Evolutionary conservation across 2,113 vertebrate species (phyloP).

Genomic region (Aspiorhynchus laticeps): DNA sequence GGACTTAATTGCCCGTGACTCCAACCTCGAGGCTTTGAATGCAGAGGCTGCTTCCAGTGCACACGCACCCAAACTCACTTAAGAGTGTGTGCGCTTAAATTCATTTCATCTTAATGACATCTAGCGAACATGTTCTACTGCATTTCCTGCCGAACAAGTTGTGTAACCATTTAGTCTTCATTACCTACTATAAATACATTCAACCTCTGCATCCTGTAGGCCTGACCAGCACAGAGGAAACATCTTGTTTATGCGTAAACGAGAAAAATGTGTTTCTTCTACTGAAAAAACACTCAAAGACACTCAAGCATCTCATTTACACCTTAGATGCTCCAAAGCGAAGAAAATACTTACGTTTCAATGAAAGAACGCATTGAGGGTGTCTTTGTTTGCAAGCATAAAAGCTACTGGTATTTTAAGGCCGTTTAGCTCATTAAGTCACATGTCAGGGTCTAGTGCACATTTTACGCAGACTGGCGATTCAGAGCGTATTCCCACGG

Average conservation of each 20-base stretch:
- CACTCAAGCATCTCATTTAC: background rate
- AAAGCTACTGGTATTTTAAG: conserved; percentile 37
- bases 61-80: conserved; percentile 61
- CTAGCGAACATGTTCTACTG: conserved; percentile 31
- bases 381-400: conserved; percentile 16
- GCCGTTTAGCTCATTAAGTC: conserved; percentile 53
- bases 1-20: conserved; percentile 76
- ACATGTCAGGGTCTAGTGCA: conserved; percentile 45
- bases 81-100: conserved; percentile 42
- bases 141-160: conserved; percentile 39
- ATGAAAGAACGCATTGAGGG: background rate
- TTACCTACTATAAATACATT: conserved; percentile 43
- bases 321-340: background rate
- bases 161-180: conserved; percentile 43
- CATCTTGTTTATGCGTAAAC: conserved; percentile 50
- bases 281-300: background rate
- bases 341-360: background rate
- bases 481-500: conserved; percentile 57
- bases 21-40: conserved; percentile 64
- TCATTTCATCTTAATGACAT: conserved; percentile 48
- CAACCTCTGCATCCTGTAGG: conserved; percentile 58
- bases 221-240: conserved; percentile 26
- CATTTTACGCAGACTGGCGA: conserved; percentile 49
- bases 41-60: conserved; percentile 60
- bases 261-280: background rate